These are phyloP conservation scores for Zaprionus kolodkinae DNA, from an alignment of 1,140 invertebrate genomes.

Conservation along the genomic window DNA sequence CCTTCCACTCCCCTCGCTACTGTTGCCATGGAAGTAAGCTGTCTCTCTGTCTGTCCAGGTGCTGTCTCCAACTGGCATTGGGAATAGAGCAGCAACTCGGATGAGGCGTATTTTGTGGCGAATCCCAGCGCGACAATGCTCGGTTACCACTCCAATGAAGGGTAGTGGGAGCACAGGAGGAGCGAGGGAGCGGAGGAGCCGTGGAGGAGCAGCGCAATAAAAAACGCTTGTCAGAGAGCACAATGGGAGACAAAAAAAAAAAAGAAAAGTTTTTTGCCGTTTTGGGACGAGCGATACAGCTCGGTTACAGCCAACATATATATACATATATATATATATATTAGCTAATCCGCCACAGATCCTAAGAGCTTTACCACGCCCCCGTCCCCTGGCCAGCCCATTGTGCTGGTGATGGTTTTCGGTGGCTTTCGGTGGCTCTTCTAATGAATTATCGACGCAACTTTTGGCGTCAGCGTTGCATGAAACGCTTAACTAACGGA, in stretches of 20 bases:
- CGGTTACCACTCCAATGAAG: neutral
- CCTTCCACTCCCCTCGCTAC: neutral
- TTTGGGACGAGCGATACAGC: neutral
- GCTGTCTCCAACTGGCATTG: neutral
- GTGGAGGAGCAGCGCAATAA: neutral
- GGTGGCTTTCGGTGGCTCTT: slow-evolving; percentile 22
- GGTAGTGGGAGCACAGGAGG: neutral
- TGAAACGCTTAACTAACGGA: slow-evolving; percentile 36
- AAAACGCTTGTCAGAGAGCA: slow-evolving; percentile 4
- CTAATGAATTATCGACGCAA: slow-evolving; percentile 45
- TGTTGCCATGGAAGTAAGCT: slow-evolving; percentile 1
- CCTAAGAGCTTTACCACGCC: neutral
- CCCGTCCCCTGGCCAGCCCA: neutral
- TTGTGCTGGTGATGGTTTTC: slow-evolving; percentile 11
- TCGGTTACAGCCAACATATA: neutral
- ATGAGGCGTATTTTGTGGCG: neutral
- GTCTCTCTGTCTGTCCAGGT: slow-evolving; percentile 4
- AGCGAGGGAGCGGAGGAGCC: neutral
- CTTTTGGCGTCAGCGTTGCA: slow-evolving; percentile 22
- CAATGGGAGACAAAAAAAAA: neutral
- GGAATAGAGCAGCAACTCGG: neutral
- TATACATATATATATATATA: neutral
- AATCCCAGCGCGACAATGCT: slow-evolving; percentile 6
- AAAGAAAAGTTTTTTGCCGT: neutral
- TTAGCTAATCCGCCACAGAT: slow-evolving; percentile 1